Base-by-base conservation (phyloP, 2,113 vertebrate species). In the Hepsetus odoe region DNA sequence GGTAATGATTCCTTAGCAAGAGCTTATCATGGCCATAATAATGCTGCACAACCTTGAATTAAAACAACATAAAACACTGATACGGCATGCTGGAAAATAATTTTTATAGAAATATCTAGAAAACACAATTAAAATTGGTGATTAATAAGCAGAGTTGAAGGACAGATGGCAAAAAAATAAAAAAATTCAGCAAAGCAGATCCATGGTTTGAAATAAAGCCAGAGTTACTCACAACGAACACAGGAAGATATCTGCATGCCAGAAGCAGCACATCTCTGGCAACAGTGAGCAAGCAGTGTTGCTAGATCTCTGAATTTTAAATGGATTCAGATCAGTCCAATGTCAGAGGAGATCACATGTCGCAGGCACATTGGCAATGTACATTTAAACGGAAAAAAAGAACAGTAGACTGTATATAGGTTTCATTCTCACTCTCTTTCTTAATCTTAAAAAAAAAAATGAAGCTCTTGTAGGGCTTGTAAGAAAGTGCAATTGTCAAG, bases 111-210 rank as follows among this genome's bases (percentile, higher is more conserved):
- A n/a, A 11, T 20, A 65, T 65, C 61, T 38, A 38, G 30, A 28
- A 61, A 32, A 62, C 16, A 33, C 18, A 30, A 35, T 33, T 33
- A 62, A 22, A 65, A 4, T n/a, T 11, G 61, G n/a, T 38, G 61
- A 65, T 38, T 65, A 35, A 65, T 65, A 38, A 38, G 38, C 61
- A 33, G 5, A 38, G 32, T 18, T 32, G 38, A 0, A 20, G 61
- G 61, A 38, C 61, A 64, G 61, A 65, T 65, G 18, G 35, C 46
- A 16, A 65, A 70, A 65, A 22, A 66, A 55, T 10, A 65, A 70
- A 65, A 22, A 66, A 55, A 49, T 18, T 56, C 56, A 38, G 66
- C 35, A 30, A 20, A 56, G 16, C 18, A 55, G 66, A 61, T 42
- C 55, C 33, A 28, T 20, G 40, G 40, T 59, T 22, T 7, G 38